A percentile compares a stretch with the other conserved stretches of the same genome.
Evolutionary conservation across 2,888 invertebrate species (phyloP).

Genomic region (Andrena trimmerana): DNA sequence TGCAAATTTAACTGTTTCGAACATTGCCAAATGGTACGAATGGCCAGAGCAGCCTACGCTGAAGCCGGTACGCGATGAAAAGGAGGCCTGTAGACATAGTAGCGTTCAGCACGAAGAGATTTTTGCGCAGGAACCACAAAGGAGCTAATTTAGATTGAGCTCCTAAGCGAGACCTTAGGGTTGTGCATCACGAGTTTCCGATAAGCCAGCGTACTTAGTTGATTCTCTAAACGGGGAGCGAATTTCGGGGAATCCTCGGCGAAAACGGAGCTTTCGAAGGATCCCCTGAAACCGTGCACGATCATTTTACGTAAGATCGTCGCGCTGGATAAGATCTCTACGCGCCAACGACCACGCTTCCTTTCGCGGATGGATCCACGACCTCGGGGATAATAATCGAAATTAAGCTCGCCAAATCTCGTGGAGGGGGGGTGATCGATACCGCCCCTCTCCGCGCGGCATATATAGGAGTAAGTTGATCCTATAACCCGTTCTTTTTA

Average conservation of each 20-base stretch:
- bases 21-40: background rate
- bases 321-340: slow-evolving; percentile 28
- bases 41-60: background rate
- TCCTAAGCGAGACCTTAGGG: slow-evolving; percentile 2
- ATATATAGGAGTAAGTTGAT: slow-evolving; percentile 55
- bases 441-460: slow-evolving; percentile 7
- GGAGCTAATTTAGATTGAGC: slow-evolving; percentile 15
- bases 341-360: slow-evolving; percentile 35
- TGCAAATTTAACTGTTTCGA: background rate
- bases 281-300: slow-evolving; percentile 1
- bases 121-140: slow-evolving; percentile 47
- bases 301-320: slow-evolving; percentile 44
- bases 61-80: slow-evolving; percentile 6
- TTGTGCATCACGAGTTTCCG: slow-evolving; percentile 29
- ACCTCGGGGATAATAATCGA: slow-evolving; percentile 43
- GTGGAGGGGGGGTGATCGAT: background rate
- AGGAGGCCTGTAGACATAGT: background rate
- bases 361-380: slow-evolving; percentile 35
- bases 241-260: background rate
- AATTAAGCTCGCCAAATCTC: slow-evolving; percentile 35
- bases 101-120: slow-evolving; percentile 49
- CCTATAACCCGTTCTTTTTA: slow-evolving; percentile 77
- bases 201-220: slow-evolving; percentile 47
- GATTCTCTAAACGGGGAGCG: slow-evolving; percentile 10
- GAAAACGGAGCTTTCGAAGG: slow-evolving; percentile 25